These are phyloP conservation scores for Philaenus spumarius DNA, from an alignment of 1,140 invertebrate genomes.

Conservation along the genomic window DNA sequence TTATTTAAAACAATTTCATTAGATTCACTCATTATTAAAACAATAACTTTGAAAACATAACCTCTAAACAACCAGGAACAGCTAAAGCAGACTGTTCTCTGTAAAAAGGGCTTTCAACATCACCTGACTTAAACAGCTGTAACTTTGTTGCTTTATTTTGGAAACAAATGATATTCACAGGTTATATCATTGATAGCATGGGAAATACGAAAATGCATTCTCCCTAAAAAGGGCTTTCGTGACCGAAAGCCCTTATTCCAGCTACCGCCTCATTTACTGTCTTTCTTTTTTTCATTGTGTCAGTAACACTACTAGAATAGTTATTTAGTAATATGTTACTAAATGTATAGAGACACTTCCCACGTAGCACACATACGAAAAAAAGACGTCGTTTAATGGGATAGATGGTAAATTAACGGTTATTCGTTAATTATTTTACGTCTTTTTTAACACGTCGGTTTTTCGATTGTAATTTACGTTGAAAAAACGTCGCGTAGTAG, in stretches of 20 bases:
- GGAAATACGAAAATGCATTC: neutral
- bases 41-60: neutral
- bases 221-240: neutral
- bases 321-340: too few species aligned
- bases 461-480: too few species aligned
- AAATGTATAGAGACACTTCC: too few species aligned
- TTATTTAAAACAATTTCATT: constrained; percentile 8
- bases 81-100: constrained; percentile 10
- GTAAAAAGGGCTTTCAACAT: constrained; percentile 10
- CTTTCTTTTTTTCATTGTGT: too few species aligned
- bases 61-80: neutral
- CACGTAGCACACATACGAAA: too few species aligned
- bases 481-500: too few species aligned
- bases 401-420: too few species aligned
- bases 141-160: neutral
- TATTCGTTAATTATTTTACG: too few species aligned
- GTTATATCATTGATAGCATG: neutral
- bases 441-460: too few species aligned
- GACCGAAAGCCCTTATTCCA: neutral
- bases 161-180: neutral
- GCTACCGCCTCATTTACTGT: constrained; percentile 8
- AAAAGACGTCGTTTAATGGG: too few species aligned
- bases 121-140: neutral
- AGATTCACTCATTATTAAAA: constrained; percentile 9
- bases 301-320: too few species aligned